Conservation (phyloP, 1,140 invertebrate species). For the Caenorhabditis tropicalis region DNA sequence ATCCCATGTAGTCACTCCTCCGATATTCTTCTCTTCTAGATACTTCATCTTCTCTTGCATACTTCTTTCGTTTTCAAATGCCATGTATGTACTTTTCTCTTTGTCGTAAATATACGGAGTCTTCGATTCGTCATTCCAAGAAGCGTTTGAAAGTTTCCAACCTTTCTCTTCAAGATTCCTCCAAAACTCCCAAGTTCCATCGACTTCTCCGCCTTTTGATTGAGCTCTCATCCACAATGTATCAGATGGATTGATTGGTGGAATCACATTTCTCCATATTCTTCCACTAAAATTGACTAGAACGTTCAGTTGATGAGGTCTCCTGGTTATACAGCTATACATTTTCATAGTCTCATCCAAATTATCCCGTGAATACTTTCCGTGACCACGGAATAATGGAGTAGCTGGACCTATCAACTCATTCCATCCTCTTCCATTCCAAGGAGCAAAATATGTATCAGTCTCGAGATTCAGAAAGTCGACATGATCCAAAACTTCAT, state of each 20-base stretch:
- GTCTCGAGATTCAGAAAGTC: background rate
- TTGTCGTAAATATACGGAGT: background rate
- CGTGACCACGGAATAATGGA: background rate
- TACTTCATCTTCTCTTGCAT: no score
- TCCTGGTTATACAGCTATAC: background rate
- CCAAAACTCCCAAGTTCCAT: background rate
- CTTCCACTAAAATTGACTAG: background rate
- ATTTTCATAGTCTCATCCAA: background rate
- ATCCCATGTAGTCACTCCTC: no score
- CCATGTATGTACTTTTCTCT: background rate
- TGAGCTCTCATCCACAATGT: background rate
- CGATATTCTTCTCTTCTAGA: no score
- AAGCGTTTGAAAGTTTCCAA: background rate
- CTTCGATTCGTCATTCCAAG: background rate
- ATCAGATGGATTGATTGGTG: background rate
- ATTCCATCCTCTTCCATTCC: background rate
- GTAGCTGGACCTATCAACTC: background rate
- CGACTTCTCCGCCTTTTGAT: slow-evolving; percentile 1
- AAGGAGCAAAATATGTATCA: background rate
- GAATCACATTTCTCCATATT: background rate
- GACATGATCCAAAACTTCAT: background rate
- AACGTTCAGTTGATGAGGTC: background rate
- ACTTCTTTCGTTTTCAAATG: no score
- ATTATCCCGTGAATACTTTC: background rate
- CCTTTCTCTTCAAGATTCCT: background rate